phyloP scores from a whole-genome alignment of 2,113 vertebrate genomes.

The Campylomormyrus numenius region DNA sequence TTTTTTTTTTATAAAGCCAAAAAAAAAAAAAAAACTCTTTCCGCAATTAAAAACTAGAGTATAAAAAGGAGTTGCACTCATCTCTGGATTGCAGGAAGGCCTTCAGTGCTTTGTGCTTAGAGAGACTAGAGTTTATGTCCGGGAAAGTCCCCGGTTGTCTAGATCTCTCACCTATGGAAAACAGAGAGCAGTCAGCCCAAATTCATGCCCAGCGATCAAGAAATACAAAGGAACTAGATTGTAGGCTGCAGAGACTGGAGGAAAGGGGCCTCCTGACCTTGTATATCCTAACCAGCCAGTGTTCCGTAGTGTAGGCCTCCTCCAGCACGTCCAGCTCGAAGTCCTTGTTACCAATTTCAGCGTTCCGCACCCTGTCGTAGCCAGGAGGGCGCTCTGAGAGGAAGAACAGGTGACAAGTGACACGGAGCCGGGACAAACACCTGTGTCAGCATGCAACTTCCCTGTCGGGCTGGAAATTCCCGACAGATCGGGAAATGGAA shows the following conservation, averaged over 20 bases:
- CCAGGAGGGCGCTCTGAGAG: slow-evolving; percentile 88
- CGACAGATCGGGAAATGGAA: background rate
- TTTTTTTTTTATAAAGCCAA: slow-evolving; percentile 28
- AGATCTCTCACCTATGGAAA: slow-evolving; percentile 85
- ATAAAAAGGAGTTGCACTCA: slow-evolving; percentile 58
- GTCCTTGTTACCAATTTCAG: slow-evolving; percentile 98
- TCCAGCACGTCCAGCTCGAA: slow-evolving; percentile 96
- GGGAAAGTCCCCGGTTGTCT: slow-evolving; percentile 90
- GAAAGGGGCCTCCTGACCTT: slow-evolving; percentile 62
- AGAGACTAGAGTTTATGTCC: slow-evolving; percentile 69
- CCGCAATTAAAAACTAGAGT: slow-evolving; percentile 68
- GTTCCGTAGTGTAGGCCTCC: slow-evolving; percentile 96
- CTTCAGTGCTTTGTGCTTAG: slow-evolving; percentile 65
- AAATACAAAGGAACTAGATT: background rate
- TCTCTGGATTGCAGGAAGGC: slow-evolving; percentile 61
- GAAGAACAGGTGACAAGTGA: background rate
- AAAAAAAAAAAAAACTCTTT: slow-evolving; percentile 50
- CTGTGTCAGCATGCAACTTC: background rate
- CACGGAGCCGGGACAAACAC: background rate
- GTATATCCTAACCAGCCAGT: slow-evolving; percentile 98
- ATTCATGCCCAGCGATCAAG: background rate
- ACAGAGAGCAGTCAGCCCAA: slow-evolving; percentile 2
- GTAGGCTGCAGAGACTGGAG: background rate
- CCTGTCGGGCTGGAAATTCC: background rate
- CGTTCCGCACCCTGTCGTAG: slow-evolving; percentile 91